Evolutionary conservation across 92 coral and sea anemone species (phyloP), one percentile per base, ranked within the genome.

Genomic region (Siderastrea radians): DNA sequence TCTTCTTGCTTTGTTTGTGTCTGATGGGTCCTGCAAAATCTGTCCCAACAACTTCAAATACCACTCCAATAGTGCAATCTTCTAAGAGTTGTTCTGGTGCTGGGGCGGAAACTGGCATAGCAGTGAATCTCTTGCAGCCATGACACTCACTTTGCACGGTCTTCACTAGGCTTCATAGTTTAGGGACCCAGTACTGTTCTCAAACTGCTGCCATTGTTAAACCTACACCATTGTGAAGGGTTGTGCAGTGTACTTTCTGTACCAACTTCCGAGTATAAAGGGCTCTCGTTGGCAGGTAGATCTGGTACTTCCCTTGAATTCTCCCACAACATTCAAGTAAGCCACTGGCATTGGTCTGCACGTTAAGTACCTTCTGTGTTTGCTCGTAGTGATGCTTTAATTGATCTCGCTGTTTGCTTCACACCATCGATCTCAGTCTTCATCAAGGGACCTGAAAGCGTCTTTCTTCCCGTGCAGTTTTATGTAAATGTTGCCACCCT

Each of bases 11-110:
- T 7, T 61, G 67, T 61, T 52, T 79, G 66, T 75, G 74, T 43
- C 82, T 64, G 76, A 75, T 75, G 64, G 89, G 82, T 7, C 83
- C 89, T 43, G 89, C 70, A 46, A 75, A 65, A 76, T 63, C 83
- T 46, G 26, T 45, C 12, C 89, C 77, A 44, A 85, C 75, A 50
- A 77, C 83, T 67, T 85, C 82, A 64, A 85, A 85, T 38, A 75
- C 62, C 66, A 44, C 65, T 46, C 67, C 67, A 61, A 61, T 19
- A 6, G 38, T 26, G 38, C 38, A 26, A 26, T 26, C 38, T 26
- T 26, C 38, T 26, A 26, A 0, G 38, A 26, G 38, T 26, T 26
- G 38, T 26, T 26, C 38, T 26, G 38, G 38, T 26, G 38, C 38
- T 26, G 38, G 0, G 38, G 38, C 0, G 38, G 38, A 26, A 16